Evolutionary conservation across 2,797 vertebrate genomes (phyloP).

Genomic region (Labroides dimidiatus): DNA sequence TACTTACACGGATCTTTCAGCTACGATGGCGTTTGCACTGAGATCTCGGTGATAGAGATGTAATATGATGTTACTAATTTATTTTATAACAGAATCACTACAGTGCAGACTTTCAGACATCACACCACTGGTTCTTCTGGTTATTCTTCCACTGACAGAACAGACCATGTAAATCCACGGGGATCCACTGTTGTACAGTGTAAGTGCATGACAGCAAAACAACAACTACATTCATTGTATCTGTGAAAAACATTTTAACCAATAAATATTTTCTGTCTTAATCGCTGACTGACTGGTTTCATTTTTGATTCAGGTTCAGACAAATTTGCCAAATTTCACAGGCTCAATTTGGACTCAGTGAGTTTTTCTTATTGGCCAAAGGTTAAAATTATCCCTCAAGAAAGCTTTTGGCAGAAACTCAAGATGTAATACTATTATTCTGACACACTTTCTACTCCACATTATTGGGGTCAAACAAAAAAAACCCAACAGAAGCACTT

Average conservation of each 20-base stretch:
- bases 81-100: slow-evolving; percentile 87
- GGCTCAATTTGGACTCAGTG: too few species aligned
- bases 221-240: slow-evolving; percentile 85
- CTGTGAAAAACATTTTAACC: slow-evolving; percentile 93
- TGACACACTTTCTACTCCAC: too few species aligned
- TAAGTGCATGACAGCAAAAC: slow-evolving; percentile 87
- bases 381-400: too few species aligned
- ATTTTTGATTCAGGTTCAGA: neutral
- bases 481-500: too few species aligned
- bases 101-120: slow-evolving; percentile 57
- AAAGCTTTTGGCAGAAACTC: too few species aligned
- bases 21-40: slow-evolving; percentile 95
- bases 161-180: slow-evolving; percentile 86
- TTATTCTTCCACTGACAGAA: slow-evolving; percentile 40
- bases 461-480: too few species aligned
- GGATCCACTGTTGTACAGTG: slow-evolving; percentile 91
- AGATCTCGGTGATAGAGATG: slow-evolving; percentile 86
- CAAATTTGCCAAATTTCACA: neutral
- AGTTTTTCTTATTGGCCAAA: too few species aligned
- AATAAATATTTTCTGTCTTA: slow-evolving; percentile 95
- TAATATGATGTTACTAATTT: slow-evolving; percentile 95
- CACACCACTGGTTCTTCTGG: slow-evolving; percentile 46
- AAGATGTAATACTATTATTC: too few species aligned
- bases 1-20: slow-evolving; percentile 85
- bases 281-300: slow-evolving; percentile 37